Conservation (phyloP, 2,888 invertebrate species). For the Meghimatium bilineatum region DNA sequence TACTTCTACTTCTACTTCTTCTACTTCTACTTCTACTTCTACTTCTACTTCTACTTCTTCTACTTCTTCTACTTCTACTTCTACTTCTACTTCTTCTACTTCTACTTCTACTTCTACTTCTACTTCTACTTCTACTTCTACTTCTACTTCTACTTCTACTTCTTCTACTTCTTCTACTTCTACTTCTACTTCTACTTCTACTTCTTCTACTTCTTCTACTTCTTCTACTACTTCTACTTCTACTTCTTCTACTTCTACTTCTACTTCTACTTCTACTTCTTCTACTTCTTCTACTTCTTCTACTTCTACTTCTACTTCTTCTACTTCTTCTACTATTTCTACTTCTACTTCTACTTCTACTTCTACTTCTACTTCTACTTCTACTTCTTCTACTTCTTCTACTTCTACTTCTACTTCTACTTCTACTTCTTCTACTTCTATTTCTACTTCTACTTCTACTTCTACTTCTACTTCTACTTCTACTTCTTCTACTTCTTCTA, state of each 20-base stretch:
- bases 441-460: background rate
- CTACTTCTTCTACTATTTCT: background rate
- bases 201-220: background rate
- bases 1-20: background rate
- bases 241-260: background rate
- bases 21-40: background rate
- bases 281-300: background rate
- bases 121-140: background rate
- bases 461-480: slow-evolving; percentile 1
- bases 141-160: background rate
- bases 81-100: slow-evolving; percentile 3
- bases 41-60: background rate
- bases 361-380: background rate
- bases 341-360: background rate
- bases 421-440: background rate
- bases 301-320: background rate
- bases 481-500: slow-evolving; percentile 2
- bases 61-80: background rate
- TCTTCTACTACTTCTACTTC: background rate
- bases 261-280: background rate
- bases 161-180: background rate
- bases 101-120: background rate
- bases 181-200: background rate
- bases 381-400: background rate
- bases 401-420: background rate